Percentiles rank a stretch among this genome's conserved stretches.
phyloP scores from a whole-genome alignment of 2,888 invertebrate species.

The Aspidapion aeneum region DNA sequence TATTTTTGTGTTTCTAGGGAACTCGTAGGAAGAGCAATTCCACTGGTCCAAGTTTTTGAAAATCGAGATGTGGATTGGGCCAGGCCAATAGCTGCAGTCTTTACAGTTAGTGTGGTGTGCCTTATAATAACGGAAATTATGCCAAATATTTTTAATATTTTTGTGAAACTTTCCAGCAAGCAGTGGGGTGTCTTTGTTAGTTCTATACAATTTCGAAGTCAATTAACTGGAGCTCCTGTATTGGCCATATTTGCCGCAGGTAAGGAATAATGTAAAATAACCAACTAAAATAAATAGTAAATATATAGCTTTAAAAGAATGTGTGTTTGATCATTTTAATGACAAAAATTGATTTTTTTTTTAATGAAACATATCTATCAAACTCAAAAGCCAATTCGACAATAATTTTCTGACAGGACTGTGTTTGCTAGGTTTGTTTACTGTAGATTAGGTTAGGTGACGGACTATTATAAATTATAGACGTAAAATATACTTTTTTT shows the following conservation, averaged over 20 bases:
- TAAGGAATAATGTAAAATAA: too few species aligned
- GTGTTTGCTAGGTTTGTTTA: too few species aligned
- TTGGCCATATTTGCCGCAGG: conserved; percentile 62
- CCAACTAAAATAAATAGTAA: not conserved
- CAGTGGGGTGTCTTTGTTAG: conserved; percentile 62
- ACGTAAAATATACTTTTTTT: too few species aligned
- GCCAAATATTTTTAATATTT: conserved; percentile 53
- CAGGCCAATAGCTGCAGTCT: conserved; percentile 56
- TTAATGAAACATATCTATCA: too few species aligned
- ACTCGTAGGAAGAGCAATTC: conserved; percentile 56
- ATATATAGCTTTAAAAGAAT: not conserved
- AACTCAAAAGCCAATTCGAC: too few species aligned
- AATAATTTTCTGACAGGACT: too few species aligned
- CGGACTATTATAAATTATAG: too few species aligned
- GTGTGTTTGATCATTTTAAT: too few species aligned
- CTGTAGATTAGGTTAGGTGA: too few species aligned
- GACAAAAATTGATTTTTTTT: too few species aligned
- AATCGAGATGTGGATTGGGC: conserved; percentile 59
- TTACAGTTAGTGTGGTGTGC: conserved; percentile 57
- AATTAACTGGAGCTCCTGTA: conserved; percentile 59
- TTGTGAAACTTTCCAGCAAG: conserved; percentile 56
- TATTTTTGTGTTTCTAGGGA: too few species aligned
- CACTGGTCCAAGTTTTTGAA: conserved; percentile 58
- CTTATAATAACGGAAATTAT: conserved; percentile 61
- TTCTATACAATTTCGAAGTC: conserved; percentile 58